Evolutionary conservation across 2,797 vertebrate species (phyloP), one percentile per base, ranked within the genome.

Genomic region (Cyclopterus lumpus): DNA sequence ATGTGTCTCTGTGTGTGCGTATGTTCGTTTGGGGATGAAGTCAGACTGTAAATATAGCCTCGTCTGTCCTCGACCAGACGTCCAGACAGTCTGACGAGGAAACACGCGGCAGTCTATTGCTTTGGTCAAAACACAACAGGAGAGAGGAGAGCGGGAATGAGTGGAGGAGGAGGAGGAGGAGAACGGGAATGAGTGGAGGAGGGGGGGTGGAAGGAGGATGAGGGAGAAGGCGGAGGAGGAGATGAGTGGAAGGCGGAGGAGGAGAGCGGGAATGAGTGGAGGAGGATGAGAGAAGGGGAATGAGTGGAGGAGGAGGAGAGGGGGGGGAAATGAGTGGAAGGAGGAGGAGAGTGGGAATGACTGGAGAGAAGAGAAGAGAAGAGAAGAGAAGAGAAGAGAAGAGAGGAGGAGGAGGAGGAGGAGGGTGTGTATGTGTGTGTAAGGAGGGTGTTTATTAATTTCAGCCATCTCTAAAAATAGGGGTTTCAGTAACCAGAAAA

Each of bases 61-160:
- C 12, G 73, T 84, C 91, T 86, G 84, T 89, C 79, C 81, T 86
- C 72, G 22, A 57, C 80, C 76, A 28, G 20, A 70, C 67, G 48
- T 90, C 90, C 95, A 94, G 91, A 95, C 96, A 92, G 94, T 84
- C 61, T 93, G 95, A 96, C 91, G 87, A 64, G 71, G 86, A 86
- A 89, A 74, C 89, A 86, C 65, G 66, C 87, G 83, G 83, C 73
- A 93, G 87, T 87, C 93, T 90, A 82, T 84, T 88, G 89, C 92
- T 91, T 93, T 94, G 93, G 86, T 93, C 88, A 95, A 95, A 92
- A 90, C 78, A 80, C 80, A 89, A 83, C 77, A 58, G 71, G 49
- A 86, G 77, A 70, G 70, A 8, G 5, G 12, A 20, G 46, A 48
- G 44, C 18, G 44, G 46, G 46, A 48, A 48, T 0, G 18, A 48